A percentile compares a stretch with the other conserved stretches of the same genome.
Evolutionary conservation across 2,888 invertebrate species (phyloP).

Genomic region (Pasiphila rectangulata): DNA sequence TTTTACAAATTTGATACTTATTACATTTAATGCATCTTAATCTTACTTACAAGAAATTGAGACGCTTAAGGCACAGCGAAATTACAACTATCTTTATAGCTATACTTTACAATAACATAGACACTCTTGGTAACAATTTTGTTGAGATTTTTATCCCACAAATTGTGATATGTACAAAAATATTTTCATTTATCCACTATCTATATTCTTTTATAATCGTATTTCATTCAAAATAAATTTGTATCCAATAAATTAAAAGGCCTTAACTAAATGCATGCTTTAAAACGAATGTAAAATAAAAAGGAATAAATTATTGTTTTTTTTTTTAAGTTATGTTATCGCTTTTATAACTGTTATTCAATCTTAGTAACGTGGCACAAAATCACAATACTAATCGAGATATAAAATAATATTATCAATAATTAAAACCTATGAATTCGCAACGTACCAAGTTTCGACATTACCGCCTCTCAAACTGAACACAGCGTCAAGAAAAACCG

Average conservation of each 20-base stretch:
- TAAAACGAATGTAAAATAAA: slow-evolving; percentile 12
- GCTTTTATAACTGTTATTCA: too few relatives aligned
- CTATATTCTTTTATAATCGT: slow-evolving; percentile 38
- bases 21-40: slow-evolving; percentile 59
- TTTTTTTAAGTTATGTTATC: too few relatives aligned
- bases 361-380: slow-evolving; percentile 14
- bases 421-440: background rate
- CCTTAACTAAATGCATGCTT: slow-evolving; percentile 4
- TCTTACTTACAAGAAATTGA: slow-evolving; percentile 75
- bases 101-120: slow-evolving; percentile 44
- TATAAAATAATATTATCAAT: background rate
- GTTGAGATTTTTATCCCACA: slow-evolving; percentile 56
- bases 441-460: background rate
- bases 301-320: slow-evolving; percentile 19
- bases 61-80: slow-evolving; percentile 80
- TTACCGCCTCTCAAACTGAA: background rate
- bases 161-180: slow-evolving; percentile 81
- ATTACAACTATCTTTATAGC: slow-evolving; percentile 70
- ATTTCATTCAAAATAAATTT: slow-evolving; percentile 26
- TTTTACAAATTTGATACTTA: slow-evolving; percentile 68
- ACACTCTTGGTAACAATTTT: slow-evolving; percentile 74
- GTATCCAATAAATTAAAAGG: slow-evolving; percentile 18
- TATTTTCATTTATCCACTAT: slow-evolving; percentile 66
- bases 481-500: too few relatives aligned
- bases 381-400: background rate